phyloP scores from a whole-genome alignment of 1,140 invertebrate species.

The Platyscapa corneri region DNA sequence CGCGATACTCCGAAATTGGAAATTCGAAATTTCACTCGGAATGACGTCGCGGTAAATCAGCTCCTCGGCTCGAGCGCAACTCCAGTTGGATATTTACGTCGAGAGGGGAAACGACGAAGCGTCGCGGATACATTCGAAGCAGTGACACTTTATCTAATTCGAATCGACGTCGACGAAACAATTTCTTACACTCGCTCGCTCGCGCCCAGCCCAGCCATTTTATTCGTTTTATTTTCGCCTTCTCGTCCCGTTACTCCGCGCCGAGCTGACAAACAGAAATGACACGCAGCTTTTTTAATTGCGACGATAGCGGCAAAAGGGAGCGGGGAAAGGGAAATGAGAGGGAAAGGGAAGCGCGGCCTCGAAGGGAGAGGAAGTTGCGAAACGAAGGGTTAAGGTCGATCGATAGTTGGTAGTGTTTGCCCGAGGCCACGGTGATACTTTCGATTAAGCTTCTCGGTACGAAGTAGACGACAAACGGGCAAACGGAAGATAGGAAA shows the following conservation, averaged over 20 bases:
- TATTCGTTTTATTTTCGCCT: no score
- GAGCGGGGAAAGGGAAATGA: not conserved
- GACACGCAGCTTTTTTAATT: not conserved
- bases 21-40: not conserved
- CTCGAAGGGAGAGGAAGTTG: not conserved
- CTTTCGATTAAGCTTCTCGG: conserved; percentile 49
- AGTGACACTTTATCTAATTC: not conserved
- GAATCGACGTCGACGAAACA: not conserved
- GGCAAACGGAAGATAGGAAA: conserved; percentile 36
- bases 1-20: no score
- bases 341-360: not conserved
- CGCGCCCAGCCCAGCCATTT: no score
- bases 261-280: no score
- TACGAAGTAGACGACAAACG: conserved; percentile 24
- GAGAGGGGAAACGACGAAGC: not conserved
- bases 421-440: conserved; percentile 7
- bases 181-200: not conserved
- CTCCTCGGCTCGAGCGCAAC: not conserved
- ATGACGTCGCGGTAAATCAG: not conserved
- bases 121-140: not conserved
- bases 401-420: conserved; percentile 19
- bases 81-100: not conserved
- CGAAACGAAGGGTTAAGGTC: conserved; percentile 40
- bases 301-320: not conserved
- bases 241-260: no score